Conservation (phyloP, 2,888 invertebrate species). For the Chirona hameri region DNA sequence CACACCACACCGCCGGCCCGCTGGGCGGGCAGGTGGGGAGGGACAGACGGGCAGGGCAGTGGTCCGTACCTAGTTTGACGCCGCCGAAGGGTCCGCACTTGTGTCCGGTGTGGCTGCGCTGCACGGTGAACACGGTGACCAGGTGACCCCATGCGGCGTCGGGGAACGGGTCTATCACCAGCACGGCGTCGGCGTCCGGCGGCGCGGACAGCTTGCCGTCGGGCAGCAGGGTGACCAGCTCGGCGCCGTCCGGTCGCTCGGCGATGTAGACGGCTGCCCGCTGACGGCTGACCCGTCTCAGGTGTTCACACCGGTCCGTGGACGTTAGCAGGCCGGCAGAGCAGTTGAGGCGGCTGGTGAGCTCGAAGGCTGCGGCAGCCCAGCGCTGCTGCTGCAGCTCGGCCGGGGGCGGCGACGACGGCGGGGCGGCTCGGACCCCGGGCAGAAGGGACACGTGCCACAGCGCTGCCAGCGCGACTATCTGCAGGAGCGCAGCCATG, state of each 20-base stretch:
- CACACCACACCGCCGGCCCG: too few species aligned
- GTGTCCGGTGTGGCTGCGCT: constrained; percentile 43
- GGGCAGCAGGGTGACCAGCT: constrained; percentile 45
- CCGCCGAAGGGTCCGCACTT: constrained; percentile 47
- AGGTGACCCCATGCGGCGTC: constrained; percentile 53
- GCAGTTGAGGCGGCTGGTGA: constrained; percentile 14
- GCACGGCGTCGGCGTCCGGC: constrained; percentile 48
- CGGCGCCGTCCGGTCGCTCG: constrained; percentile 32
- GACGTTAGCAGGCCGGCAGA: constrained; percentile 32
- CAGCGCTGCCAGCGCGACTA: not conserved
- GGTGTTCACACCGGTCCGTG: constrained; percentile 31
- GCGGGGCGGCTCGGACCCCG: not conserved
- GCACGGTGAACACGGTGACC: constrained; percentile 51
- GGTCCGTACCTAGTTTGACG: constrained; percentile 47
- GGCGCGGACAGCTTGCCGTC: constrained; percentile 46
- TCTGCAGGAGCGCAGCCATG: constrained; percentile 12
- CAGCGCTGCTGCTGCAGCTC: constrained; percentile 29
- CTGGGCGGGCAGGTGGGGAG: too few species aligned
- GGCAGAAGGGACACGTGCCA: not conserved
- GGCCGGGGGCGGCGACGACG: not conserved
- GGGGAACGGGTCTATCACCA: constrained; percentile 52
- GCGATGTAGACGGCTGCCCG: constrained; percentile 32
- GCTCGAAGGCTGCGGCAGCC: constrained; percentile 25
- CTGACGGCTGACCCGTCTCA: constrained; percentile 31
- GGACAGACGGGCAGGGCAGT: not conserved